Conservation (phyloP, 1,140 invertebrate species). For the Zaprionus taronus region DNA sequence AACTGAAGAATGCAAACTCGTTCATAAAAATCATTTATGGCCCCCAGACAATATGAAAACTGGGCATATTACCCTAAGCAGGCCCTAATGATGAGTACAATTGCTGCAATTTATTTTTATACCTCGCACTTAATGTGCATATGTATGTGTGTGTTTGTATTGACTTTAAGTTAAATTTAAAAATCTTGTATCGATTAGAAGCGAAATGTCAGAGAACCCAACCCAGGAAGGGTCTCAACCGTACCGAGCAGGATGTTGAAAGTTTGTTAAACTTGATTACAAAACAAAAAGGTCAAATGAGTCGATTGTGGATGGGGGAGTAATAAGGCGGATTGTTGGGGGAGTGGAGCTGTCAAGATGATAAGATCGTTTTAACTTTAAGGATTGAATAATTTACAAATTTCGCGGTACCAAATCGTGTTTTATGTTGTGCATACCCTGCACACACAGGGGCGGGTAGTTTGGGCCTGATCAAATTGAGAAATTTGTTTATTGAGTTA, state of each 20-base stretch:
- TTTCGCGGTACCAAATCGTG: constrained; percentile 21
- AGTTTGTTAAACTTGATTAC: not conserved
- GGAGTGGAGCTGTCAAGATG: constrained; percentile 2
- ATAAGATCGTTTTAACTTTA: constrained; percentile 28
- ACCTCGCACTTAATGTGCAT: constrained; percentile 16
- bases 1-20: constrained; percentile 71
- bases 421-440: constrained; percentile 25
- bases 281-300: constrained; percentile 44
- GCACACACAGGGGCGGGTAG: not conserved
- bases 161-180: not conserved
- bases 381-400: constrained; percentile 59
- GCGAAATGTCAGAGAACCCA: not conserved
- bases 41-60: constrained; percentile 25
- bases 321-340: not conserved
- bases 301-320: not conserved
- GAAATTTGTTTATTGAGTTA: not conserved
- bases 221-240: not conserved
- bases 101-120: constrained; percentile 74
- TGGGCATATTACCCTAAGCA: constrained; percentile 34
- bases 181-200: not conserved
- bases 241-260: not conserved
- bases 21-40: constrained; percentile 78
- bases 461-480: not conserved
- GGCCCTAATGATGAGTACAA: constrained; percentile 75
- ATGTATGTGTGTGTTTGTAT: not conserved